phyloP scores from a whole-genome alignment of 1,140 invertebrate genomes.

The Oppia nitens region DNA sequence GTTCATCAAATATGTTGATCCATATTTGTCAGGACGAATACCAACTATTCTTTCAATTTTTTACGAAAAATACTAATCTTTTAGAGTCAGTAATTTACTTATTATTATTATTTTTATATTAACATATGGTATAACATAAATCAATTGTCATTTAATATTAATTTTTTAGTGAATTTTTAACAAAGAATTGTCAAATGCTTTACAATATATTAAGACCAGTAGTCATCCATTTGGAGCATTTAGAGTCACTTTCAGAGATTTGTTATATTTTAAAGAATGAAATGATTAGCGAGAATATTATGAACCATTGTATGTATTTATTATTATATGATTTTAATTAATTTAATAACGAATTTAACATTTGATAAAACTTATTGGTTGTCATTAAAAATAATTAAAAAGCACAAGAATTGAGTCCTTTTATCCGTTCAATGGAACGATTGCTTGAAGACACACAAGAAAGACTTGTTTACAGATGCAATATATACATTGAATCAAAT shows the following conservation, averaged over 20 bases:
- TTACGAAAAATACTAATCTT: slow-evolving; percentile 42
- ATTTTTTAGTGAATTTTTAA: slow-evolving; percentile 41
- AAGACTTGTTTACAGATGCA: slow-evolving; percentile 80
- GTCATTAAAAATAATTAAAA: too few species aligned
- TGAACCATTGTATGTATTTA: neutral
- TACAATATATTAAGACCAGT: slow-evolving; percentile 88
- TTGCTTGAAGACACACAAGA: slow-evolving; percentile 92
- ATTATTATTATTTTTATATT: slow-evolving; percentile 9
- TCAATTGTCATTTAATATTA: slow-evolving; percentile 2
- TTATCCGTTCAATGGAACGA: slow-evolving; percentile 64
- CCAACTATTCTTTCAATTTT: slow-evolving; percentile 74
- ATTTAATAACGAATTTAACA: neutral
- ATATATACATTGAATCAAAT: slow-evolving; percentile 82
- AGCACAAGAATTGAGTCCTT: slow-evolving; percentile 45
- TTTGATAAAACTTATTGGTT: too few species aligned
- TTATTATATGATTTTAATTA: neutral
- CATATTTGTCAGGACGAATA: slow-evolving; percentile 85
- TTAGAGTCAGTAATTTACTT: slow-evolving; percentile 51
- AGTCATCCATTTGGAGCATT: slow-evolving; percentile 89
- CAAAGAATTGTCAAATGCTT: slow-evolving; percentile 64
- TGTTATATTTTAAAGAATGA: slow-evolving; percentile 62
- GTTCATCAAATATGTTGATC: slow-evolving; percentile 69
- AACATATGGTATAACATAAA: too few species aligned
- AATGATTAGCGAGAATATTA: slow-evolving; percentile 4
- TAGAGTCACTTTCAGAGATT: slow-evolving; percentile 91